Evolutionary conservation across 2,888 invertebrate genomes (phyloP), one percentile per base, ranked within the genome.

Genomic region (Penaeus monodon): DNA sequence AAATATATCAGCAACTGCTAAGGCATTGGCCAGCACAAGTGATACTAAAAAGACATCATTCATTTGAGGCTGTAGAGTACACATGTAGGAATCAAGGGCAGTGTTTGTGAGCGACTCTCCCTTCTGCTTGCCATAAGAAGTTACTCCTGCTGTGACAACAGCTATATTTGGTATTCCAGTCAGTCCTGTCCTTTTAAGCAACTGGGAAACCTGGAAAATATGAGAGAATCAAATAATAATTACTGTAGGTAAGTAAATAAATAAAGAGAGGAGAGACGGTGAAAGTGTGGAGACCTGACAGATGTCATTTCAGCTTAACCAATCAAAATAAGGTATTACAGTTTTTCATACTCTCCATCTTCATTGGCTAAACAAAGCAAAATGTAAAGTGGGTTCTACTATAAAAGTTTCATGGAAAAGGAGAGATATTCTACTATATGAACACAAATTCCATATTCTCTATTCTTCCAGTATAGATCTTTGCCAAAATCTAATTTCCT

Each of bases 31-130:
- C 22, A 93, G 85, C 29, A 93, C 90, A 66, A 94, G 91, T 90
- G 92, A 93, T 78, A 92, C 91, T 20, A 93, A 91, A 91, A 94
- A 94, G 24, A 93, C 91, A 91, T 94, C 94, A 91, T 94, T 94
- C 88, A 93, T 92, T 91, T 93, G 93, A 4, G 94, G 94, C 89
- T 93, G 92, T 7, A 93, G 91, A 65, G 92, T 92, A 89, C 92
- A 92, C 44, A 94, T 91, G 90, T 93, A 93, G 38, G 92, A 90
- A 90, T 93, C 92, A 92, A 94, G 92, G 7, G 93, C 91, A 79
- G 91, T 90, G 91, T 92, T 93, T 85, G 92, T 93, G 84, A 92
- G 91, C 82, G 92, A 91, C 91, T 94, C 93, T 2, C 93, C 92
- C 79, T 91, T 91, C 29, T 91, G 91, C 17, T 89, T 88, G 0